Conservation (phyloP, 1,140 invertebrate genomes). For the Zaprionus vittiger region DNA sequence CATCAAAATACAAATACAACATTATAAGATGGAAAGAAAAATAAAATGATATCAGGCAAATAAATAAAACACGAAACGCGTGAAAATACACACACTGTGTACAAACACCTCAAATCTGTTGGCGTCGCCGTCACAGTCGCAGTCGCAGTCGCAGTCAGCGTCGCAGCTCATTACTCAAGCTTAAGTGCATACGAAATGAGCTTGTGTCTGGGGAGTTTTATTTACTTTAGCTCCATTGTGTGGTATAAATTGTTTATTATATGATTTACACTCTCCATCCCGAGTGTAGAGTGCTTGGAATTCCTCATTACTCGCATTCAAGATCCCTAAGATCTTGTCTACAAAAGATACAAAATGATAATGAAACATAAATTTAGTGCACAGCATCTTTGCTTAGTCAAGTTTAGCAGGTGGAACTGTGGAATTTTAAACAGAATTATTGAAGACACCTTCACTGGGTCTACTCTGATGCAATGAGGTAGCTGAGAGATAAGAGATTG, state of each 20-base stretch:
- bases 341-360: conserved; percentile 11
- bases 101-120: conserved; percentile 26
- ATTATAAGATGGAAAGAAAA: conserved; percentile 29
- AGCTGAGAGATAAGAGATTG: background rate
- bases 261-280: conserved; percentile 48
- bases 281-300: conserved; percentile 42
- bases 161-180: conserved; percentile 68
- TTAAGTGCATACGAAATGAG: conserved; percentile 79
- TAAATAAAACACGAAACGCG: conserved; percentile 30
- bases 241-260: conserved; percentile 63
- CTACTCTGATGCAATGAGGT: background rate
- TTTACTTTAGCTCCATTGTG: conserved; percentile 60
- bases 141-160: conserved; percentile 21
- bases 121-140: conserved; percentile 18
- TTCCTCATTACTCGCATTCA: conserved; percentile 40
- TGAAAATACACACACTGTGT: conserved; percentile 22
- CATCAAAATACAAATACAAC: conserved; percentile 44
- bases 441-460: background rate
- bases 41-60: conserved; percentile 19
- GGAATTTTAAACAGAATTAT: background rate
- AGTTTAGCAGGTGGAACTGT: background rate
- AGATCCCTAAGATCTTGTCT: conserved; percentile 8
- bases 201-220: conserved; percentile 52
- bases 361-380: conserved; percentile 16
- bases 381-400: background rate